Percentiles rank a stretch among this genome's conserved stretches.
Conservation (phyloP, 2,113 vertebrate species). For the Silurus meridionalis region DNA sequence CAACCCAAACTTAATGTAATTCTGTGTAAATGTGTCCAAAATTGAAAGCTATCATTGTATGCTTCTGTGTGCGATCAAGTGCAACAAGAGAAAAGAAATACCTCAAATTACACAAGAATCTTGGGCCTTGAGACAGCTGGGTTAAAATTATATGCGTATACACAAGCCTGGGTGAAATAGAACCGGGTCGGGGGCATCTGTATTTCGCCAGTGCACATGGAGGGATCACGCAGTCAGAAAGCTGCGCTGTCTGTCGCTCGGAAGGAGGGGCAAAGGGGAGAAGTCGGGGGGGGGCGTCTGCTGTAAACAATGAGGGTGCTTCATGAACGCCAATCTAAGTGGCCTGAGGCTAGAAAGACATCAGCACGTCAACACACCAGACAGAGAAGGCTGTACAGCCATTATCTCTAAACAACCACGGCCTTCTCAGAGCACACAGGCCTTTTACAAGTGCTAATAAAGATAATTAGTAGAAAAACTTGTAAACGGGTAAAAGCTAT, state of each 20-base stretch:
- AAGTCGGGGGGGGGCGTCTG: conserved; percentile 27
- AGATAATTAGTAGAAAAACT: conserved; percentile 60
- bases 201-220: conserved; percentile 27
- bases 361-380: conserved; percentile 65
- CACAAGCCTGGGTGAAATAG: conserved; percentile 46
- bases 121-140: conserved; percentile 35
- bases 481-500: conserved; percentile 52
- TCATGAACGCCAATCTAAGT: conserved; percentile 64
- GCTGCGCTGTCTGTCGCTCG: conserved; percentile 37
- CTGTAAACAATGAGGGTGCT: conserved; percentile 69
- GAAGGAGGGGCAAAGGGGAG: conserved; percentile 43
- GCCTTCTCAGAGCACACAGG: conserved; percentile 58
- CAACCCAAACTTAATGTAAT: background rate
- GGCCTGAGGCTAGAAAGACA: conserved; percentile 66
- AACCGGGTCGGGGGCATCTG: conserved; percentile 39
- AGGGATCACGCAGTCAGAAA: conserved; percentile 42
- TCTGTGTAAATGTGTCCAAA: background rate
- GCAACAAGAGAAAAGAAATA: conserved; percentile 35
- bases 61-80: conserved; percentile 8
- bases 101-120: conserved; percentile 38
- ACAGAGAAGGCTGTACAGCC: conserved; percentile 61
- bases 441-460: conserved; percentile 62
- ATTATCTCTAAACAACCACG: conserved; percentile 58
- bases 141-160: conserved; percentile 49
- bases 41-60: background rate